These are phyloP conservation scores for Chloroceryle amazona DNA, from an alignment of 2,797 vertebrate genomes.

Conservation along the genomic window DNA sequence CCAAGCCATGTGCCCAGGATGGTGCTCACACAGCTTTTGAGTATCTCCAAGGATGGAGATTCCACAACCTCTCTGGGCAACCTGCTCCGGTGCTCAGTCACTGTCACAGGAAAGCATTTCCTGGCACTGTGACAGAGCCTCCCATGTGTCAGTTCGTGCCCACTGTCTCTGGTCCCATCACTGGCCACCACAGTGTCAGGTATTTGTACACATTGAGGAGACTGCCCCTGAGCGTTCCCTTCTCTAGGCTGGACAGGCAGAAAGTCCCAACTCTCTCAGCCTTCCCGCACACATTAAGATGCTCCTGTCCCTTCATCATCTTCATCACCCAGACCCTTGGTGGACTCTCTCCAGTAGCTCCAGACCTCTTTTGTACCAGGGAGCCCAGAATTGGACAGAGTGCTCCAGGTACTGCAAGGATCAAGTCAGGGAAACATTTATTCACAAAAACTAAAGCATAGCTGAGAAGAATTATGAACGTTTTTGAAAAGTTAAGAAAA, in stretches of 20 bases:
- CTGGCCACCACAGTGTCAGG: too few relatives aligned
- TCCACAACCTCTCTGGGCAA: background rate
- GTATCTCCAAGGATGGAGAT: background rate
- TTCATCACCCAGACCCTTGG: too few relatives aligned
- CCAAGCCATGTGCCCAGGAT: background rate
- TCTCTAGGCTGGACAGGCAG: too few relatives aligned
- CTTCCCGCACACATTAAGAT: too few relatives aligned
- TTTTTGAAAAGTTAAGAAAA: background rate
- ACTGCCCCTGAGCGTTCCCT: too few relatives aligned
- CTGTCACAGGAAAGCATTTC: background rate
- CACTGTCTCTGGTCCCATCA: background rate
- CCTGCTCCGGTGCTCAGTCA: background rate
- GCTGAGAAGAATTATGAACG: background rate
- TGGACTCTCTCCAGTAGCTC: too few relatives aligned
- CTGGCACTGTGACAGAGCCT: background rate
- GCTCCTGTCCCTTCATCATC: too few relatives aligned
- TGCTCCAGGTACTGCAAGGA: background rate
- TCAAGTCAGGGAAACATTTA: background rate
- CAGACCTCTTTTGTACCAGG: too few relatives aligned
- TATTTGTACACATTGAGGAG: too few relatives aligned
- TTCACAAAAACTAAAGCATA: background rate
- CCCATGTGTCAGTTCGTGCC: background rate
- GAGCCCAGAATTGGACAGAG: too few relatives aligned
- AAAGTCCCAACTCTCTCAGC: too few relatives aligned
- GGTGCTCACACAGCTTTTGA: background rate